Evolutionary conservation across 2,113 vertebrate genomes (phyloP).

Genomic region (Sebastes fasciatus): DNA sequence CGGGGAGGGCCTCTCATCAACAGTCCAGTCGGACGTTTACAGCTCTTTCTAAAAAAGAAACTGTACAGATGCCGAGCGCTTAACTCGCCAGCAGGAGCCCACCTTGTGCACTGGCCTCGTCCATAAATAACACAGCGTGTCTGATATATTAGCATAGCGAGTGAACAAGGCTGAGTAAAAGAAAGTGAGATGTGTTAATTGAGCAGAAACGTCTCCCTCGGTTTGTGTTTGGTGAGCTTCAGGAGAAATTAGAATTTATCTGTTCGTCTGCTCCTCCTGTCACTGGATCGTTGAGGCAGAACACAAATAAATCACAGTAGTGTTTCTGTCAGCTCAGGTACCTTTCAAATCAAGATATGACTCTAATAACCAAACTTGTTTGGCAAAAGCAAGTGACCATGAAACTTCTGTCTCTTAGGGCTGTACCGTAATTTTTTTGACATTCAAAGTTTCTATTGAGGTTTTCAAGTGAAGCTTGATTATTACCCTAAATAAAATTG

Average conservation of each 20-base stretch:
- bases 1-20: conserved; percentile 34
- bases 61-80: conserved; percentile 33
- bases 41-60: conserved; percentile 15
- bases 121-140: conserved; percentile 61
- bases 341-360: conserved; percentile 61
- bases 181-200: conserved; percentile 55
- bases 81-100: conserved; percentile 48
- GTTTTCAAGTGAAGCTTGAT: neutral
- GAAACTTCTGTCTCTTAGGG: conserved; percentile 10
- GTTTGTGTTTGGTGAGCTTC: conserved; percentile 39
- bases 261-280: conserved; percentile 41
- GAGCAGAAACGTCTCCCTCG: conserved; percentile 45
- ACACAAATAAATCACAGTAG: conserved; percentile 70
- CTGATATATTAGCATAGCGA: conserved; percentile 49
- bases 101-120: conserved; percentile 35
- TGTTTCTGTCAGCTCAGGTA: conserved; percentile 62
- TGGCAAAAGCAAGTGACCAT: conserved; percentile 22
- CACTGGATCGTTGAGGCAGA: conserved; percentile 52
- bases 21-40: conserved; percentile 42
- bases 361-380: conserved; percentile 22
- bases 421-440: neutral
- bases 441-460: neutral
- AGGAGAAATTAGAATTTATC: conserved; percentile 39
- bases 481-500: too few relatives aligned
- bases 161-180: conserved; percentile 10